Percentiles rank a stretch among this genome's conserved stretches.
Conservation (phyloP, 2,113 vertebrate genomes). For the Scytalopus superciliaris region DNA sequence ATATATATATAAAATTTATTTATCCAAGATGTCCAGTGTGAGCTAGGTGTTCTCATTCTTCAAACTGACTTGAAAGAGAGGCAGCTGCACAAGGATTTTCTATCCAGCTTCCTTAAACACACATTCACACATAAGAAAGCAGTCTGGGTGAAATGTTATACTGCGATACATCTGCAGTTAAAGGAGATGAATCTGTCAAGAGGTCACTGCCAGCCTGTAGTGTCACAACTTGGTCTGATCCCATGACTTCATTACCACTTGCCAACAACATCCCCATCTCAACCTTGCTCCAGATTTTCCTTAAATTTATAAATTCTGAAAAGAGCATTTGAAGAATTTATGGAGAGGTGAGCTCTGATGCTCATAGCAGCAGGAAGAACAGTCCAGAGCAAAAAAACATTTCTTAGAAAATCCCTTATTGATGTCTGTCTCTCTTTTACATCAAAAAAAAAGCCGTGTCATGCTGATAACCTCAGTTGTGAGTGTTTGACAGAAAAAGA, state of each 20-base stretch:
- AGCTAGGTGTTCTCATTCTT: neutral
- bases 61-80: neutral
- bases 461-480: neutral
- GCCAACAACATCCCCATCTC: neutral
- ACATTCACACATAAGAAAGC: neutral
- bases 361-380: neutral
- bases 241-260: neutral
- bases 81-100: neutral
- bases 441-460: neutral
- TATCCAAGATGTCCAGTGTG: neutral
- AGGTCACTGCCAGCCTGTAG: neutral
- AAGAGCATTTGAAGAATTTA: neutral
- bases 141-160: neutral
- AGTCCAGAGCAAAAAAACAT: neutral
- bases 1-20: neutral
- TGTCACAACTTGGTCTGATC: neutral
- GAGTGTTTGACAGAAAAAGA: neutral
- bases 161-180: neutral
- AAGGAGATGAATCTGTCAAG: neutral
- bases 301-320: neutral
- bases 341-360: neutral
- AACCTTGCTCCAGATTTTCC: neutral
- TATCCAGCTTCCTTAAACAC: neutral
- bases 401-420: neutral
- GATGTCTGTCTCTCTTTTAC: neutral